Conservation (phyloP, 1,140 invertebrate genomes). For the Belonocnema kinseyi region DNA sequence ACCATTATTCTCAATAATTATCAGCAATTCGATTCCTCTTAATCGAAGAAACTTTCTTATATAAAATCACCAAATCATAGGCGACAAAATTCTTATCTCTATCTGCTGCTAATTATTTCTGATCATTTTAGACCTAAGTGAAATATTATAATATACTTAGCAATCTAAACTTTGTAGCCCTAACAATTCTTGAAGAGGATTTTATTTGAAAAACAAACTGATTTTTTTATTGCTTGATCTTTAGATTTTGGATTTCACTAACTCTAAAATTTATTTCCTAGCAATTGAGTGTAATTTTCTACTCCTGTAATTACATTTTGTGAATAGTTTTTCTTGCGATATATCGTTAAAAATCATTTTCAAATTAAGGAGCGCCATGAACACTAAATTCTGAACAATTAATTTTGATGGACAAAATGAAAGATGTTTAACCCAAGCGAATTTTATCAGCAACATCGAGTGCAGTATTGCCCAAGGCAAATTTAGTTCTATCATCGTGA, state of each 20-base stretch:
- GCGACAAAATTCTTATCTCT: too few species aligned
- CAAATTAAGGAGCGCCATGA: background rate
- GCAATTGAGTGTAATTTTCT: too few species aligned
- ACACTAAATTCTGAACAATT: background rate
- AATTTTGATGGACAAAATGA: background rate
- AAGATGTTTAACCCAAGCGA: background rate
- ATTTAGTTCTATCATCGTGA: slow-evolving; percentile 13
- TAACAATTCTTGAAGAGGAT: background rate
- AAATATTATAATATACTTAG: background rate
- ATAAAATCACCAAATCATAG: background rate
- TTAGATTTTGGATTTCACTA: too few species aligned
- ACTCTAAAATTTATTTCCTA: too few species aligned
- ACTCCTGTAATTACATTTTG: too few species aligned
- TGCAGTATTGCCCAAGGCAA: slow-evolving; percentile 1
- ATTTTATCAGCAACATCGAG: background rate
- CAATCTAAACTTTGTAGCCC: background rate
- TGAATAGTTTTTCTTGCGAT: too few species aligned
- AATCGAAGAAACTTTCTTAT: background rate
- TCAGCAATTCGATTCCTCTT: slow-evolving; percentile 10
- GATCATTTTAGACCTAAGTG: background rate
- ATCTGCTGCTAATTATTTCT: too few species aligned
- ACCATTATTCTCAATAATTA: slow-evolving; percentile 3
- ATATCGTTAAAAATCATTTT: background rate
- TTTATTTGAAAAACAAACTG: too few species aligned
- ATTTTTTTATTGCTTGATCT: too few species aligned